Evolutionary conservation across 2,113 vertebrate species (phyloP).

Genomic region (Dunckerocampus dactyliophorus): DNA sequence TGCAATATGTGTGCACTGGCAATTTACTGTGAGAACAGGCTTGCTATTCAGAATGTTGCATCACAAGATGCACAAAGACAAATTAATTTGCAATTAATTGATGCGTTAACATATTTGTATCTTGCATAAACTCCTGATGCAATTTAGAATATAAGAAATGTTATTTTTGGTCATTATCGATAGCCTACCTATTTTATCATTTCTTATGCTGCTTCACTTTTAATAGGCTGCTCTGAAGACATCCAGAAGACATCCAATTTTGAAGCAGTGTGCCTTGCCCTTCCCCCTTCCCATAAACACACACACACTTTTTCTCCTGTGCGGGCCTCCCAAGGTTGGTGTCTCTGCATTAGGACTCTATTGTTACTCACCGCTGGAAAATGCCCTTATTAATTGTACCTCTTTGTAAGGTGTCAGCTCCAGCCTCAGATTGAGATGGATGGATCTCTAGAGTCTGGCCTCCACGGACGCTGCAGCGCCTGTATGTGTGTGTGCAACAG

Average conservation of each 20-base stretch:
- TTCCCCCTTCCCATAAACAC: constrained; percentile 59
- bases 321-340: constrained; percentile 71
- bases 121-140: too few relatives aligned
- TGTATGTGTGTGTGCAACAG: constrained; percentile 51
- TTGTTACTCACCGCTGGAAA: constrained; percentile 78
- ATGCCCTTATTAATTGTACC: constrained; percentile 81
- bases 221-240: constrained; percentile 65
- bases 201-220: constrained; percentile 18
- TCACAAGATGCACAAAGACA: background rate
- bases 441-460: constrained; percentile 74
- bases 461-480: constrained; percentile 51
- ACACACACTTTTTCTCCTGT: constrained; percentile 55
- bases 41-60: background rate
- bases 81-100: background rate
- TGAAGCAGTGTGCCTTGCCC: constrained; percentile 60
- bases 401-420: constrained; percentile 75
- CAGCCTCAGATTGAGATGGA: constrained; percentile 78
- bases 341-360: constrained; percentile 75
- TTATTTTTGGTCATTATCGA: too few relatives aligned
- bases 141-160: too few relatives aligned
- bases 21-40: background rate
- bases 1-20: background rate
- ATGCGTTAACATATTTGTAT: background rate
- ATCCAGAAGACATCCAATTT: constrained; percentile 68
- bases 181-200: too few relatives aligned